Conservation (phyloP, 2,113 vertebrate genomes). For the Ceratotherium simum region DNA sequence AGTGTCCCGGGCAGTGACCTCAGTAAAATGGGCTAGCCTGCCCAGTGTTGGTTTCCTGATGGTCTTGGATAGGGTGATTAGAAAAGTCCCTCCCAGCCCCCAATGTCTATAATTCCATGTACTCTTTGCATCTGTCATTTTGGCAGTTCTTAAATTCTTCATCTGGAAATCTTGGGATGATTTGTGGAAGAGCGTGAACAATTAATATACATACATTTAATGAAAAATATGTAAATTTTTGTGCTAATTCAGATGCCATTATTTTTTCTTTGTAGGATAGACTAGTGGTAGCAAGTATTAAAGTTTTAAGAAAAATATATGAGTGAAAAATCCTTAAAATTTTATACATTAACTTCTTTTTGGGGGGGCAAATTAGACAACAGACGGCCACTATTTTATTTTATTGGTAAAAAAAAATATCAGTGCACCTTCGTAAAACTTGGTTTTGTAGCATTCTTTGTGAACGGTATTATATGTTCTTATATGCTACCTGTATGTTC, state of each 20-base stretch:
- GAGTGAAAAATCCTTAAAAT: conserved; percentile 35
- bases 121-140: not conserved
- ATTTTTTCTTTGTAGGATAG: conserved; percentile 36
- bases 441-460: not conserved
- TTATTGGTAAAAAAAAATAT: not conserved
- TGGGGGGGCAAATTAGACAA: not conserved
- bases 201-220: not conserved
- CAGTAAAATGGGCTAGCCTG: not conserved
- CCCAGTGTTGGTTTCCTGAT: not conserved
- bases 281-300: not conserved
- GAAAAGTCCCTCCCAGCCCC: not conserved
- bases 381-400: not conserved
- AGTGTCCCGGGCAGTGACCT: not conserved
- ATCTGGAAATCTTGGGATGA: not conserved
- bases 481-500: not conserved
- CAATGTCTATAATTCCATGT: not conserved
- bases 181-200: not conserved
- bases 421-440: not conserved
- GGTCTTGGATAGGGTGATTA: not conserved
- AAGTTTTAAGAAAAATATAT: conserved; percentile 1
- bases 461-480: not conserved
- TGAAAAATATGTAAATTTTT: not conserved
- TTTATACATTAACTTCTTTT: not conserved
- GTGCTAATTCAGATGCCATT: not conserved
- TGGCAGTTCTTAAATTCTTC: conserved; percentile 38